Evolutionary conservation across 2,888 invertebrate genomes (phyloP).

Genomic region (Octonoba sinensis): DNA sequence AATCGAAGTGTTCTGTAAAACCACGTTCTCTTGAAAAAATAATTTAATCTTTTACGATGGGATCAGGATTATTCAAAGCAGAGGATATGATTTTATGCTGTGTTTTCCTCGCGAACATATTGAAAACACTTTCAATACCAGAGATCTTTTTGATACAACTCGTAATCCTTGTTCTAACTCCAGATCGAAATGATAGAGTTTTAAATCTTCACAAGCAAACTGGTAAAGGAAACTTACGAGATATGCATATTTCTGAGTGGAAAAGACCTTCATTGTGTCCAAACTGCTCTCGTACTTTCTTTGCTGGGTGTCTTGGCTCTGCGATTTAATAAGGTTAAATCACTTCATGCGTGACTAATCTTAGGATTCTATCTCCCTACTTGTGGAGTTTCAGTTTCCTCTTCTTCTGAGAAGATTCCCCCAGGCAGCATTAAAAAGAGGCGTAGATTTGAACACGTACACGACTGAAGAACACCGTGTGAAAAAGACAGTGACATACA

Average conservation of each 20-base stretch:
- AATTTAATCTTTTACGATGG: too few species aligned
- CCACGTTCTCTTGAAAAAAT: too few species aligned
- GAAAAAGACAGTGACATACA: constrained; percentile 47
- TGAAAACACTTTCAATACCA: too few species aligned
- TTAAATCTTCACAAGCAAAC: too few species aligned
- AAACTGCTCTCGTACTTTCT: constrained; percentile 2
- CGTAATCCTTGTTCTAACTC: too few species aligned
- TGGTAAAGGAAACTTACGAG: too few species aligned
- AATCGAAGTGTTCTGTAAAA: too few species aligned
- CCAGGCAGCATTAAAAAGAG: constrained; percentile 2
- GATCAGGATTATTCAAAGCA: too few species aligned
- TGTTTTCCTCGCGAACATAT: too few species aligned
- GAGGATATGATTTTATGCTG: too few species aligned
- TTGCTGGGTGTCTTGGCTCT: neutral
- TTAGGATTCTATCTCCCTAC: neutral
- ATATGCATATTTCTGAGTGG: neutral
- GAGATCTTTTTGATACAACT: too few species aligned
- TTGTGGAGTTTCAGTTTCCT: constrained; percentile 17
- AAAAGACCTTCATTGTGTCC: neutral
- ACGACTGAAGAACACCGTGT: constrained; percentile 12
- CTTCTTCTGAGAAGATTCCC: constrained; percentile 5
- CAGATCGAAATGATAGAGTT: too few species aligned
- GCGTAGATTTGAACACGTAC: constrained; percentile 6
- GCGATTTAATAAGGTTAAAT: constrained; percentile 3
- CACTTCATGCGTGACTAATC: constrained; percentile 14